Conservation (phyloP, 1,140 invertebrate genomes). For the Drosophila mauritiana region DNA sequence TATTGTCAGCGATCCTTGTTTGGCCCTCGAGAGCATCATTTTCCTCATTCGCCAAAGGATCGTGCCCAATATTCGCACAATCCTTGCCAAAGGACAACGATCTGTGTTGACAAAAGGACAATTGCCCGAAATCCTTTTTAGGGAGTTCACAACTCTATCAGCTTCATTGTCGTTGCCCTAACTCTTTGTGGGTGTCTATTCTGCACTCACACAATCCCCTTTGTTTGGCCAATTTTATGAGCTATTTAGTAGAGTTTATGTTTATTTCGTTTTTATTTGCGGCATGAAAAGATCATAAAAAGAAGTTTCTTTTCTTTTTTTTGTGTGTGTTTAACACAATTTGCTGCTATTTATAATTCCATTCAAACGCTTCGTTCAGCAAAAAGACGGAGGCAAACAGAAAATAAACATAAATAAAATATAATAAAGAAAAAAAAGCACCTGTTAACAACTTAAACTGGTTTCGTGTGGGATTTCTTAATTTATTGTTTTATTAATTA, state of each 20-base stretch:
- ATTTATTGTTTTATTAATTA: conserved; percentile 53
- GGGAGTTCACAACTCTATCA: conserved; percentile 54
- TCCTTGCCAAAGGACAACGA: conserved; percentile 8
- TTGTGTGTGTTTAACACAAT: conserved; percentile 56
- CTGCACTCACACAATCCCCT: conserved; percentile 23
- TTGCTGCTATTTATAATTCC: conserved; percentile 70
- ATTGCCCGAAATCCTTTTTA: conserved; percentile 53
- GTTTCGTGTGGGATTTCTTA: conserved; percentile 54
- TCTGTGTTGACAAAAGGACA: conserved; percentile 61
- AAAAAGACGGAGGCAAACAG: conserved; percentile 10
- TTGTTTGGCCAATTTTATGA: conserved; percentile 47
- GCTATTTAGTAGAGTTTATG: conserved; percentile 53
- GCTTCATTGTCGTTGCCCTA: conserved; percentile 18
- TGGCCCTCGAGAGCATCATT: conserved; percentile 21
- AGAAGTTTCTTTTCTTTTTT: conserved; percentile 39
- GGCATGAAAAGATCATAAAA: conserved; percentile 65
- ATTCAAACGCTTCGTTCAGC: conserved; percentile 53
- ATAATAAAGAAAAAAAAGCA: conserved; percentile 50
- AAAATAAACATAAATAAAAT: conserved; percentile 20
- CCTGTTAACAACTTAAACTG: conserved; percentile 70
- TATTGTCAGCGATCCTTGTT: conserved; percentile 57
- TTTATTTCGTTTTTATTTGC: conserved; percentile 56
- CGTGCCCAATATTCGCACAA: conserved; percentile 72
- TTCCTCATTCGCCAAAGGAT: conserved; percentile 38
- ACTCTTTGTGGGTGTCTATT: conserved; percentile 62